Conservation (phyloP, 2,888 invertebrate species). For the Mactromeris polynyma region DNA sequence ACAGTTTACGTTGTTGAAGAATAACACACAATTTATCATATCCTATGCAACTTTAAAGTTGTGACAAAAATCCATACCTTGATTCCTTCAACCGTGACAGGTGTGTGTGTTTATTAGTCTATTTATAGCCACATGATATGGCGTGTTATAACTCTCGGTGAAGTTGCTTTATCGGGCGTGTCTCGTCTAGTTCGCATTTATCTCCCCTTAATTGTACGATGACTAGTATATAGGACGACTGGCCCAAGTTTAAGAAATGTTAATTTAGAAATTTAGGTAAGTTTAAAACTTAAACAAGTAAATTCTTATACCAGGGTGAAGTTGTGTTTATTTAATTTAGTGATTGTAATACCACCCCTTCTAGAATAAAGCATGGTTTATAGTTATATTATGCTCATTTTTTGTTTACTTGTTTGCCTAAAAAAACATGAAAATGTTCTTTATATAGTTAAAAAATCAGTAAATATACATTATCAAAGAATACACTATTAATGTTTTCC, state of each 20-base stretch:
- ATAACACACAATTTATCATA: slow-evolving; percentile 8
- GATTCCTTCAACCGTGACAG: slow-evolving; percentile 9
- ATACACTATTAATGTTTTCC: too few relatives aligned
- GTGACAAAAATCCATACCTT: slow-evolving; percentile 14
- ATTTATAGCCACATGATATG: background rate
- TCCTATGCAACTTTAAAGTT: background rate
- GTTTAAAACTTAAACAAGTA: background rate
- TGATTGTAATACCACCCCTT: too few relatives aligned
- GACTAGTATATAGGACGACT: too few relatives aligned
- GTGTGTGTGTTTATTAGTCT: background rate
- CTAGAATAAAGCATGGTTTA: too few relatives aligned
- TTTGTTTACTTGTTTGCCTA: too few relatives aligned
- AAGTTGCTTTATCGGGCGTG: background rate
- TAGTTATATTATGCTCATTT: too few relatives aligned
- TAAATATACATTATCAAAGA: too few relatives aligned
- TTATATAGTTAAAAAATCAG: too few relatives aligned
- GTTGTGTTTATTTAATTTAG: too few relatives aligned
- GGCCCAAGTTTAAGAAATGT: too few relatives aligned
- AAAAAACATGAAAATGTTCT: too few relatives aligned
- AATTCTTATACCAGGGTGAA: background rate
- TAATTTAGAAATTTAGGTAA: too few relatives aligned
- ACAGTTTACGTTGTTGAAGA: background rate
- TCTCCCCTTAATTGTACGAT: background rate
- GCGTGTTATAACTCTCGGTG: background rate
- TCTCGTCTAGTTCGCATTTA: background rate